Percentiles rank a stretch among this genome's conserved stretches.
phyloP scores from a whole-genome alignment of 2,113 vertebrate species.

The Phylloscopus whistleri region DNA sequence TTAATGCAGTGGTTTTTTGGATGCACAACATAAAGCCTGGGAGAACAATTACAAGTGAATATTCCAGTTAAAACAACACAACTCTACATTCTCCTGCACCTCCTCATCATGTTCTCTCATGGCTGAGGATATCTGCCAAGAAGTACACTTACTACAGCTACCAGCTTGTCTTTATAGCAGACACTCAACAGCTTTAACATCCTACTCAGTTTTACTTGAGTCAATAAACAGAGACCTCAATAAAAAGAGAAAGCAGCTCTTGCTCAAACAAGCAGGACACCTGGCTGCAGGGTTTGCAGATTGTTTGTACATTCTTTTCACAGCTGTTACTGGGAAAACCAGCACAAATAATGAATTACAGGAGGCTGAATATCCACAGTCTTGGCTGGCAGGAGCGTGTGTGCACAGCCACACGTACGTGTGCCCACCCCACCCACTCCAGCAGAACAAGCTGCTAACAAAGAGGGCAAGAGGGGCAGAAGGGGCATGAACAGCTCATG shows the following conservation, averaged over 20 bases:
- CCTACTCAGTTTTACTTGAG: not conserved
- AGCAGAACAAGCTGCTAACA: not conserved
- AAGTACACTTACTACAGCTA: slow-evolving; percentile 23
- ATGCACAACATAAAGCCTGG: not conserved
- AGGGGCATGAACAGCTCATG: not conserved
- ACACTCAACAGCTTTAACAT: slow-evolving; percentile 42
- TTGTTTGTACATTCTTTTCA: slow-evolving; percentile 18
- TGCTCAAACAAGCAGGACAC: slow-evolving; percentile 18
- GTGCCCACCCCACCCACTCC: not conserved
- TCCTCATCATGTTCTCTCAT: slow-evolving; percentile 17
- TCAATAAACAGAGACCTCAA: slow-evolving; percentile 41
- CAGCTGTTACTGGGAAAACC: slow-evolving; percentile 9
- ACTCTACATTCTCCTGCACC: not conserved
- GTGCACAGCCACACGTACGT: not conserved
- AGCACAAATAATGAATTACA: not conserved
- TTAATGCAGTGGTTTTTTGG: not conserved
- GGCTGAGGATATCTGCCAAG: slow-evolving; percentile 44
- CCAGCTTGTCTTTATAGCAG: slow-evolving; percentile 11
- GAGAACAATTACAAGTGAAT: slow-evolving; percentile 15
- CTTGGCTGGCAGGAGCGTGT: not conserved
- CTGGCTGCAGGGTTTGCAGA: slow-evolving; percentile 2
- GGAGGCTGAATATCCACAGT: not conserved
- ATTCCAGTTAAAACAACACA: slow-evolving; percentile 40
- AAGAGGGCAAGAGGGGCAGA: not conserved
- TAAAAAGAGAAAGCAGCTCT: slow-evolving; percentile 1